A percentile compares a stretch with the other conserved stretches of the same genome.
Conservation (phyloP, 2,113 vertebrate species). For the Bagarius yarrelli region DNA sequence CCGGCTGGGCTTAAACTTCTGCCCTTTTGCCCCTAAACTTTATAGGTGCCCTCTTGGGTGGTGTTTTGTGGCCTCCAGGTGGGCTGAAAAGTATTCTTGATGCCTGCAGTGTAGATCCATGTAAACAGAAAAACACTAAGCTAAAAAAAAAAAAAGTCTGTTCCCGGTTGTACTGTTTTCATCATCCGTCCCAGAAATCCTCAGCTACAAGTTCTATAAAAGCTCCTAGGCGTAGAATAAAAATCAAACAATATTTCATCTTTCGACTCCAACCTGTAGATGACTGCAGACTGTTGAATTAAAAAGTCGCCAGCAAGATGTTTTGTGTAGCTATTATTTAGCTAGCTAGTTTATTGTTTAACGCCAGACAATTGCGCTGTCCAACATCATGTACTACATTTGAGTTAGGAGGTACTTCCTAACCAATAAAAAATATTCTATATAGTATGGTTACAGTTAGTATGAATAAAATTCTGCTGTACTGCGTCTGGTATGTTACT, state of each 20-base stretch:
- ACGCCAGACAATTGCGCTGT: too few relatives aligned
- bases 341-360: neutral
- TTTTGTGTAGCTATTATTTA: neutral
- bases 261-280: too few relatives aligned
- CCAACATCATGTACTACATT: too few relatives aligned
- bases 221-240: neutral
- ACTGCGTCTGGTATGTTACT: too few relatives aligned
- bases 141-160: neutral
- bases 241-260: neutral
- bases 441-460: too few relatives aligned
- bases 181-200: neutral
- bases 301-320: neutral
- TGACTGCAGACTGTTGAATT: neutral
- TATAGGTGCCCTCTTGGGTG: slow-evolving; percentile 4
- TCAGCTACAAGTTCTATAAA: neutral
- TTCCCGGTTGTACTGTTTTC: neutral
- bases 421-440: too few relatives aligned
- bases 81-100: neutral
- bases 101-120: neutral
- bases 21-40: neutral
- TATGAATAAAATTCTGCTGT: too few relatives aligned
- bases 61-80: neutral
- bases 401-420: too few relatives aligned
- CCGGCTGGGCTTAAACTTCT: neutral
- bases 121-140: neutral